phyloP scores from a whole-genome alignment of 2,113 vertebrate species.

The Pterocles orientalis region DNA sequence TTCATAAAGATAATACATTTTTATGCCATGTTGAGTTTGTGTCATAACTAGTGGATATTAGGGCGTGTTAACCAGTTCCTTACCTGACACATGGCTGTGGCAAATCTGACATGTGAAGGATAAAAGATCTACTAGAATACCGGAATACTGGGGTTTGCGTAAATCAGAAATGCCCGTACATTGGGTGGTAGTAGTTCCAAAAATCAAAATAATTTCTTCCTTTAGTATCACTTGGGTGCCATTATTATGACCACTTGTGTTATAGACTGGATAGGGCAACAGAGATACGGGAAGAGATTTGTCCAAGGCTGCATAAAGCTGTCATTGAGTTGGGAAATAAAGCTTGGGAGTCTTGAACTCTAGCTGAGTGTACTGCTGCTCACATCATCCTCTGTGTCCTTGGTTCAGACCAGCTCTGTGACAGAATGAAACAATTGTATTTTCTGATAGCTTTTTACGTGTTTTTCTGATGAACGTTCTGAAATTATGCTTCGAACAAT shows the following conservation, averaged over 20 bases:
- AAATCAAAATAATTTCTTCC: not conserved
- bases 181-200: not conserved
- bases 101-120: not conserved
- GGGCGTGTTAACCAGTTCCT: not conserved
- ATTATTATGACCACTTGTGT: not conserved
- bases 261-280: not conserved
- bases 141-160: not conserved
- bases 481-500: not conserved
- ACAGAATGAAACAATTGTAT: not conserved
- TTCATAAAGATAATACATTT: not conserved
- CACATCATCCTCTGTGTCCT: not conserved
- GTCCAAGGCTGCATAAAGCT: not conserved
- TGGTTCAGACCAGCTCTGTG: not conserved
- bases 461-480: not conserved
- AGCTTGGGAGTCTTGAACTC: not conserved
- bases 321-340: not conserved
- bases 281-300: not conserved
- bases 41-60: not conserved
- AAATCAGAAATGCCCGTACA: accelerated
- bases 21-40: not conserved
- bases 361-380: not conserved
- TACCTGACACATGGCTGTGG: not conserved
- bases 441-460: not conserved
- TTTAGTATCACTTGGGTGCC: not conserved
- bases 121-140: not conserved